A percentile compares a stretch with the other conserved stretches of the same genome.
These are phyloP conservation scores for Chrysomela aeneicollis DNA, from an alignment of 2,888 invertebrate genomes.

Conservation along the genomic window DNA sequence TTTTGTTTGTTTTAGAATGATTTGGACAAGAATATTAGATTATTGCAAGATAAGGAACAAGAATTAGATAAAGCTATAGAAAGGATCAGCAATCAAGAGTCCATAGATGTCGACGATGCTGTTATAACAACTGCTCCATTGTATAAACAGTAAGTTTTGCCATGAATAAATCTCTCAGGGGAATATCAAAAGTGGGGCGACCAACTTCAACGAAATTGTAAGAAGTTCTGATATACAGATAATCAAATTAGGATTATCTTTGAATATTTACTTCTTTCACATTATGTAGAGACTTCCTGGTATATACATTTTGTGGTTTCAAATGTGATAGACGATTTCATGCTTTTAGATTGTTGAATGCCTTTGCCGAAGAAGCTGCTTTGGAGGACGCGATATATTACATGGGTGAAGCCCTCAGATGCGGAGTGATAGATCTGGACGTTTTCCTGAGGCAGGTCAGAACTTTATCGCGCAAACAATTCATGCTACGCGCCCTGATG, in stretches of 20 bases:
- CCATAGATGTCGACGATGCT: conserved; percentile 94
- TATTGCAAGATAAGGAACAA: conserved; percentile 86
- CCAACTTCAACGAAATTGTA: no score
- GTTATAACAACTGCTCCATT: conserved; percentile 95
- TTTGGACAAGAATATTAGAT: conserved; percentile 82
- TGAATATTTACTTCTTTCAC: no score
- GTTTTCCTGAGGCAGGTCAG: conserved; percentile 97
- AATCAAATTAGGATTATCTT: no score
- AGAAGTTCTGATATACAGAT: no score
- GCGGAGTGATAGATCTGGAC: conserved; percentile 93
- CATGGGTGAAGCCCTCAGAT: conserved; percentile 92
- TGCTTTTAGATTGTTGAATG: conserved; percentile 83
- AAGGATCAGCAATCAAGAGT: conserved; percentile 78
- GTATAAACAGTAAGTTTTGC: conserved; percentile 83
- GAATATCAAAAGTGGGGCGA: no score
- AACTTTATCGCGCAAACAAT: conserved; percentile 93
- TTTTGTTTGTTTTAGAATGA: conserved; percentile 67
- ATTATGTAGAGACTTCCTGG: no score
- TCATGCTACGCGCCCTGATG: conserved; percentile 94
- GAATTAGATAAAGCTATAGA: conserved; percentile 84
- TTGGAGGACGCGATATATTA: conserved; percentile 98
- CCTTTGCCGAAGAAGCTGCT: conserved; percentile 97
- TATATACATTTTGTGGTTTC: no score
- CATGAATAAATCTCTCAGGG: no score
- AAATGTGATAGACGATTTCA: no score